Percentiles rank a stretch among this genome's conserved stretches.
Evolutionary conservation across 2,113 vertebrate species (phyloP).

Genomic region (Xyliphius kryptos): DNA sequence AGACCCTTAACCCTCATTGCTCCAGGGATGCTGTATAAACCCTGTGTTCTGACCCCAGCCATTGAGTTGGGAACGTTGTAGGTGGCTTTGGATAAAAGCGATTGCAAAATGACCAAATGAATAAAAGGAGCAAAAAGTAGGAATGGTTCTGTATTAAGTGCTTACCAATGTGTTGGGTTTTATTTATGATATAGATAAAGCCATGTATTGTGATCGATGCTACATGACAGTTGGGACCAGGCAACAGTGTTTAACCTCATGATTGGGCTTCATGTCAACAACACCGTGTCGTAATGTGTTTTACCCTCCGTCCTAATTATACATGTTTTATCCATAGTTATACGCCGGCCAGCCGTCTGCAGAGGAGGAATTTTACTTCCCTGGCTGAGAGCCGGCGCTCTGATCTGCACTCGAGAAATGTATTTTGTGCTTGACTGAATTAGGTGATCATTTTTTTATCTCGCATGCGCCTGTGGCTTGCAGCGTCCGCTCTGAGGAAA

Average conservation of each 20-base stretch:
- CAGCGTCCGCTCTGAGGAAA: slow-evolving; percentile 67
- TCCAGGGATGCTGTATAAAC: no score
- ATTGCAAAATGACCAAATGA: no score
- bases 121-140: no score
- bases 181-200: no score
- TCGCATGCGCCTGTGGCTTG: slow-evolving; percentile 65
- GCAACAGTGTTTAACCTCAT: neutral
- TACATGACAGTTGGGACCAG: no score
- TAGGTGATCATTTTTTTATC: slow-evolving; percentile 80
- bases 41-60: no score
- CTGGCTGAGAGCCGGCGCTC: slow-evolving; percentile 38
- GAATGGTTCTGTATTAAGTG: no score
- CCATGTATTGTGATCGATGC: no score
- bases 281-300: neutral
- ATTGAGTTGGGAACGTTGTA: no score
- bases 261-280: neutral
- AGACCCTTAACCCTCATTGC: no score
- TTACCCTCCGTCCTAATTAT: slow-evolving; percentile 28
- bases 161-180: no score
- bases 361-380: slow-evolving; percentile 10
- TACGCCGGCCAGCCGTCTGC: slow-evolving; percentile 26
- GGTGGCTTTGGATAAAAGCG: no score
- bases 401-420: slow-evolving; percentile 55
- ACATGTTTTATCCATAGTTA: slow-evolving; percentile 11
- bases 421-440: slow-evolving; percentile 79